A percentile compares a stretch with the other conserved stretches of the same genome.
phyloP scores from a whole-genome alignment of 2,888 invertebrate genomes.

The Sesia apiformis region DNA sequence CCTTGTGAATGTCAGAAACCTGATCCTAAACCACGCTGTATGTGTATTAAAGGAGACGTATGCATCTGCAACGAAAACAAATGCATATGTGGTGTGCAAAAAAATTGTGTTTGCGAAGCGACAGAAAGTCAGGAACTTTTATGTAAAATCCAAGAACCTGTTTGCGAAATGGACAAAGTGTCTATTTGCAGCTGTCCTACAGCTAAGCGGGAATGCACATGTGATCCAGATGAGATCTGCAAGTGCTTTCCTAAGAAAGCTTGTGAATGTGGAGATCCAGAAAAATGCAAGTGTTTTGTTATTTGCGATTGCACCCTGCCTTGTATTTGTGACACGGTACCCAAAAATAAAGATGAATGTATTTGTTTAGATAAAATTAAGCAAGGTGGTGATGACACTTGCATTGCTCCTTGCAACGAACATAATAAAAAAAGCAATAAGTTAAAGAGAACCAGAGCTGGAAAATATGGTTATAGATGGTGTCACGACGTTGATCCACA shows the following conservation, averaged over 20 bases:
- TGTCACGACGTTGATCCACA: slow-evolving; percentile 54
- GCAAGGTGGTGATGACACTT: slow-evolving; percentile 27
- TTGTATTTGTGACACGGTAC: slow-evolving; percentile 41
- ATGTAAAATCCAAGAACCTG: slow-evolving; percentile 9
- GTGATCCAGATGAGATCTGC: slow-evolving; percentile 27
- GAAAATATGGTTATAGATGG: slow-evolving; percentile 39
- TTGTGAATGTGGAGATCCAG: slow-evolving; percentile 46
- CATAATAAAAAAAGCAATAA: slow-evolving; percentile 20
- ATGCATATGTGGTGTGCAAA: slow-evolving; percentile 45
- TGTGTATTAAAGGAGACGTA: slow-evolving; percentile 36
- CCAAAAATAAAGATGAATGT: slow-evolving; percentile 27
- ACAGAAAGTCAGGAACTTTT: slow-evolving; percentile 8
- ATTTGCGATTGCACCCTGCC: slow-evolving; percentile 43
- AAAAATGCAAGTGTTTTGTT: slow-evolving; percentile 43
- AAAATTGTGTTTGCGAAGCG: slow-evolving; percentile 42
- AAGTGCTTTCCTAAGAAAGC: slow-evolving; percentile 33
- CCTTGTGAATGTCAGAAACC: slow-evolving; percentile 47
- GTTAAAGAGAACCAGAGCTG: slow-evolving; percentile 41
- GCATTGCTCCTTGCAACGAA: slow-evolving; percentile 13
- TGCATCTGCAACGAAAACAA: slow-evolving; percentile 33
- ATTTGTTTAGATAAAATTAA: slow-evolving; percentile 29
- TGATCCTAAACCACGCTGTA: slow-evolving; percentile 27
- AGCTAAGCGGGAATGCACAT: slow-evolving; percentile 29
- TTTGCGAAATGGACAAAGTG: slow-evolving; percentile 31
- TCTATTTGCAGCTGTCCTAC: slow-evolving; percentile 36